These are phyloP conservation scores for Cariama cristata DNA, from an alignment of 2,113 vertebrate species.

Conservation along the genomic window DNA sequence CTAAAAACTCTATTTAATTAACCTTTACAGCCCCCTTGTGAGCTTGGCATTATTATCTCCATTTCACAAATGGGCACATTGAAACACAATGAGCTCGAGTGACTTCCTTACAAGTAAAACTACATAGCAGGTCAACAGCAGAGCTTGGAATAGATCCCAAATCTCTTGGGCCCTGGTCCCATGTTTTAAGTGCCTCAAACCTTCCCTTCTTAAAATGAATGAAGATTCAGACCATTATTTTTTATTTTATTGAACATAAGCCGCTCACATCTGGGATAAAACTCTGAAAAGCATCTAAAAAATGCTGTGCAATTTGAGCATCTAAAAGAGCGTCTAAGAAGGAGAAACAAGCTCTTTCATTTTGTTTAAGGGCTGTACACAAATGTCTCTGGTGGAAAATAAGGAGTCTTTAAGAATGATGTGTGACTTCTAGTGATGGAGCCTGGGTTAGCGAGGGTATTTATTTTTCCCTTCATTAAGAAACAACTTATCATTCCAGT, in stretches of 20 bases:
- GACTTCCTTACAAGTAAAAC: conserved; percentile 55
- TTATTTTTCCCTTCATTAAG: conserved; percentile 78
- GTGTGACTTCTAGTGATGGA: conserved; percentile 69
- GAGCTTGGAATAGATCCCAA: conserved; percentile 50
- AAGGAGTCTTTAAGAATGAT: conserved; percentile 75
- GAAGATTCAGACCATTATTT: background rate
- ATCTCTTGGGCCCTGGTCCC: background rate
- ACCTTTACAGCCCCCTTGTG: conserved; percentile 65
- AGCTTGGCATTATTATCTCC: conserved; percentile 56
- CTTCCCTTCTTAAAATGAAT: conserved; percentile 5
- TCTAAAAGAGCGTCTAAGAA: conserved; percentile 42
- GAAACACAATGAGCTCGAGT: conserved; percentile 51
- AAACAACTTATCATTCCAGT: conserved; percentile 76
- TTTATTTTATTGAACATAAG: background rate
- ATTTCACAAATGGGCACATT: conserved; percentile 57
- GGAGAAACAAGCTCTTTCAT: conserved; percentile 54
- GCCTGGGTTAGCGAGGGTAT: conserved; percentile 69
- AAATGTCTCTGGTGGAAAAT: conserved; percentile 73
- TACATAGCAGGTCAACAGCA: conserved; percentile 45
- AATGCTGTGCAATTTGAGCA: background rate
- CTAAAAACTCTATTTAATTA: conserved; percentile 69
- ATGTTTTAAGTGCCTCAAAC: conserved; percentile 19
- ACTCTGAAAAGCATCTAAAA: conserved; percentile 15
- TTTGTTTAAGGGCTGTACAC: conserved; percentile 62
- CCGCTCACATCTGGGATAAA: background rate